phyloP scores from a whole-genome alignment of 1,140 invertebrate genomes.

The Cryptotermes secundus region DNA sequence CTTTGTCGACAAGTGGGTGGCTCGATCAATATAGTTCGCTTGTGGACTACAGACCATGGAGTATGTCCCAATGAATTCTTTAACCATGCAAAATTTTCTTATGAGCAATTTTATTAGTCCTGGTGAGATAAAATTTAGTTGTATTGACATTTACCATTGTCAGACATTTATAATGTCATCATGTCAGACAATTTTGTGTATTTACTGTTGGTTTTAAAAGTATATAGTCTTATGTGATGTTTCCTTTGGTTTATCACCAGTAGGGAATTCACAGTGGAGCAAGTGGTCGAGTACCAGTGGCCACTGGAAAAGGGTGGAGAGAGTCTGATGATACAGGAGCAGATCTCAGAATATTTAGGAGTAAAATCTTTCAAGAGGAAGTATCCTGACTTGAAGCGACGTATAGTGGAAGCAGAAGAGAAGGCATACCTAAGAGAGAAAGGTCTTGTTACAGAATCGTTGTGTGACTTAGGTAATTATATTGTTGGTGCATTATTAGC shows the following conservation, averaged over 20 bases:
- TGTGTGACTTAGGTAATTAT: constrained; percentile 81
- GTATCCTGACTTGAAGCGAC: constrained; percentile 85
- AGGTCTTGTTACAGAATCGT: constrained; percentile 83
- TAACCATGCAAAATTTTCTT: no score
- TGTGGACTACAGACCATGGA: no score
- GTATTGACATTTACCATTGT: no score
- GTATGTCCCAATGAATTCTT: no score
- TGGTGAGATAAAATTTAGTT: no score
- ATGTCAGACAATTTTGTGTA: no score
- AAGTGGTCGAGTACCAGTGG: constrained; percentile 94
- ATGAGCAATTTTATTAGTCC: no score
- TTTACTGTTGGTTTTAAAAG: no score
- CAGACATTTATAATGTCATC: no score
- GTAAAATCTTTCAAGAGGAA: constrained; percentile 95
- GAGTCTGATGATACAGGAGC: constrained; percentile 86
- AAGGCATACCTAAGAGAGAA: constrained; percentile 82
- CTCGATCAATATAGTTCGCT: no score
- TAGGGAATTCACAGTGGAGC: constrained; percentile 75
- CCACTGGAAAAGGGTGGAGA: constrained; percentile 70
- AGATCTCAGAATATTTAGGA: constrained; percentile 87
- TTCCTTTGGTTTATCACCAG: constrained; percentile 37
- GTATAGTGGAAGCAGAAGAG: constrained; percentile 86
- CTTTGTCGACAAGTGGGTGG: no score
- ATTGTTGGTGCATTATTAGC: not conserved
- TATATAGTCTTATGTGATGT: no score